Evolutionary conservation across 2,888 invertebrate genomes (phyloP).

Genomic region (Agriotes lineatus): DNA sequence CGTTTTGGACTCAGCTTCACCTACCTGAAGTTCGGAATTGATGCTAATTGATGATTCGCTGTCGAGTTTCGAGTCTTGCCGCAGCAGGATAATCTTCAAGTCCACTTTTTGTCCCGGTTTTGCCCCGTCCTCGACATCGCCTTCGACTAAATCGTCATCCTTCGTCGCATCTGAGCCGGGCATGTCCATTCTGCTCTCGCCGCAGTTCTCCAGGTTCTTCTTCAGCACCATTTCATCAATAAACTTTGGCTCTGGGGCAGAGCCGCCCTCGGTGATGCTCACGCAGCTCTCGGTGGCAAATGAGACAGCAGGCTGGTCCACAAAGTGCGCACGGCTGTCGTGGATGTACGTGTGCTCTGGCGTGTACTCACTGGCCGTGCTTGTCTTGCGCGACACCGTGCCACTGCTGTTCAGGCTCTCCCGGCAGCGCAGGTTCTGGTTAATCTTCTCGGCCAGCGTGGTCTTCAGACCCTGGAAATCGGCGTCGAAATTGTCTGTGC

Average conservation of each 20-base stretch:
- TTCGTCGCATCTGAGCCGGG: neutral
- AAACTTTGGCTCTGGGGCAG: slow-evolving; percentile 54
- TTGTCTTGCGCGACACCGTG: slow-evolving; percentile 70
- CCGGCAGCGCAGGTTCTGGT: slow-evolving; percentile 58
- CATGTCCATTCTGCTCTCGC: neutral
- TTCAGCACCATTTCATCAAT: slow-evolving; percentile 46
- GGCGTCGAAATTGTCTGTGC: slow-evolving; percentile 36
- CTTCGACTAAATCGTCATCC: neutral
- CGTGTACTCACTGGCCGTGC: slow-evolving; percentile 71
- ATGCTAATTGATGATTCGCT: slow-evolving; percentile 29
- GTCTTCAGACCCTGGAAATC: slow-evolving; percentile 60
- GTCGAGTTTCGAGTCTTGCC: slow-evolving; percentile 44
- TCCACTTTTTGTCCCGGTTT: slow-evolving; percentile 60
- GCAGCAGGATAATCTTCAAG: slow-evolving; percentile 59
- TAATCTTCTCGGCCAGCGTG: slow-evolving; percentile 61
- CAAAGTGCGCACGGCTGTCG: slow-evolving; percentile 50
- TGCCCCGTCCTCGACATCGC: slow-evolving; percentile 14
- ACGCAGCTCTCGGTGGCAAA: slow-evolving; percentile 55
- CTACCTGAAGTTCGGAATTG: slow-evolving; percentile 7
- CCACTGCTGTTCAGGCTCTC: slow-evolving; percentile 66
- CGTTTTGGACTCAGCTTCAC: slow-evolving; percentile 15
- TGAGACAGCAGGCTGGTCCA: slow-evolving; percentile 53
- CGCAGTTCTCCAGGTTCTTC: slow-evolving; percentile 19
- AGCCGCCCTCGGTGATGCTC: slow-evolving; percentile 48
- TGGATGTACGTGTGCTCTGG: slow-evolving; percentile 68